A percentile compares a stretch with the other conserved stretches of the same genome.
phyloP scores from a whole-genome alignment of 2,113 vertebrate species.

The Zingel zingel region DNA sequence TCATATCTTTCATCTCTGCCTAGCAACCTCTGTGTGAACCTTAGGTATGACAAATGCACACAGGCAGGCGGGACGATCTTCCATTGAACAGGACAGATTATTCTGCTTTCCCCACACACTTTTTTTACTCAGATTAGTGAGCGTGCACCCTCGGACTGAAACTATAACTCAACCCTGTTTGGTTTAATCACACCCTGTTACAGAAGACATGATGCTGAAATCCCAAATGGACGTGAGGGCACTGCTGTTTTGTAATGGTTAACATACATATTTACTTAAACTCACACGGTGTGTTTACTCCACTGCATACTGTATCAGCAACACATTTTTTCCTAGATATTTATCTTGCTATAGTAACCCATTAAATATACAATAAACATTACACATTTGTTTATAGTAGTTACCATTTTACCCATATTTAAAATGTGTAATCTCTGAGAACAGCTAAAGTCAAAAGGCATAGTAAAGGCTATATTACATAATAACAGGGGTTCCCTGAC shows the following conservation, averaged over 20 bases:
- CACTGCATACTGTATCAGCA: not conserved
- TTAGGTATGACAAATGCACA: slow-evolving; percentile 51
- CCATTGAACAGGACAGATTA: slow-evolving; percentile 55
- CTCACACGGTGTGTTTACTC: not conserved
- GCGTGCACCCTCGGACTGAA: slow-evolving; percentile 10
- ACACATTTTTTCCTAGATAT: too few species aligned
- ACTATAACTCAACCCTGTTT: slow-evolving; percentile 40
- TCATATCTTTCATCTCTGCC: not conserved
- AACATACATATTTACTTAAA: slow-evolving; percentile 4
- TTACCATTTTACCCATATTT: not conserved
- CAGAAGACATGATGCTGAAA: slow-evolving; percentile 30
- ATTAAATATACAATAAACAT: not conserved
- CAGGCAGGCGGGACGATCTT: slow-evolving; percentile 50
- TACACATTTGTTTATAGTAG: not conserved
- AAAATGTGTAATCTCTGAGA: not conserved
- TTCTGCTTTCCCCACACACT: slow-evolving; percentile 38
- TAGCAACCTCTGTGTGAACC: slow-evolving; percentile 34
- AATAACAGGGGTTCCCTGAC: slow-evolving; percentile 67
- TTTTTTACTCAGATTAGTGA: slow-evolving; percentile 47
- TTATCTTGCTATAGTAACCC: not conserved
- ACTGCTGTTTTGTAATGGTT: not conserved
- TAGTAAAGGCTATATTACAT: slow-evolving; percentile 44
- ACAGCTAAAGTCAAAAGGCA: slow-evolving; percentile 6
- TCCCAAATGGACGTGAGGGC: slow-evolving; percentile 6
- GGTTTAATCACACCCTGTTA: slow-evolving; percentile 41